Base-by-base conservation (phyloP, 2,797 vertebrate genomes). In the Buceros bicornis region DNA sequence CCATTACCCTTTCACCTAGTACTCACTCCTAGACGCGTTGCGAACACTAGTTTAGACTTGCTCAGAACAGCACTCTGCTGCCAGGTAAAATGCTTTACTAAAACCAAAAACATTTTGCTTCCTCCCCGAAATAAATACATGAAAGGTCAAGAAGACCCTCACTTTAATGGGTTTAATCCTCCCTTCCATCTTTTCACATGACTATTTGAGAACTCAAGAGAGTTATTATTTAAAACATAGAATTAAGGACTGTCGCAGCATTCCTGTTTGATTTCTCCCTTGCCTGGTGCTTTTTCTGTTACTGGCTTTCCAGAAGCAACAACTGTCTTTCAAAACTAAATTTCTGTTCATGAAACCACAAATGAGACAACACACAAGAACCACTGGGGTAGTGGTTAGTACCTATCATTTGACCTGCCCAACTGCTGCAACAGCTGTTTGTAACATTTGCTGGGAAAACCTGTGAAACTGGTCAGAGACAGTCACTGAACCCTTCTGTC, bases 101-200 rank as follows among this genome's bases (percentile, higher is more conserved):
- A 93, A 89, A 42, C 2, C 24, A 37, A 50, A 56, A 13, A 29
- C n/a, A 35, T 11, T 50, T 33, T 29, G 24, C n/a, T 72, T 66
- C 24, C 16, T 11, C 3, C 5, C 13, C 2, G 2, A 81, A 90
- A 92, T 33, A 81, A 13, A 17, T 4, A 73, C 74, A 64, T 22
- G 54, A n/a, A 81, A 66, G 24, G 51, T 19, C 13, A 87, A 82
- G 56, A 76, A 83, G 24, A 74, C 3, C 8, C 8, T 10, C 80
- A 0, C 0, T 66, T 48, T 67, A 74, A 85, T 31, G 4, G 4
- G 8, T 82, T 93, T 70, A 69, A 61, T 54, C 5, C 3, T 2
- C 6, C 25, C 14, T 64, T 69, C 21, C 24, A 62, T 21, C 25
- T 79, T 78, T 64, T 72, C 29, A 64, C 10, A 37, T 7, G 1